Evolutionary conservation across 2,797 vertebrate genomes (phyloP).

Genomic region (Acanthurus lineatus): DNA sequence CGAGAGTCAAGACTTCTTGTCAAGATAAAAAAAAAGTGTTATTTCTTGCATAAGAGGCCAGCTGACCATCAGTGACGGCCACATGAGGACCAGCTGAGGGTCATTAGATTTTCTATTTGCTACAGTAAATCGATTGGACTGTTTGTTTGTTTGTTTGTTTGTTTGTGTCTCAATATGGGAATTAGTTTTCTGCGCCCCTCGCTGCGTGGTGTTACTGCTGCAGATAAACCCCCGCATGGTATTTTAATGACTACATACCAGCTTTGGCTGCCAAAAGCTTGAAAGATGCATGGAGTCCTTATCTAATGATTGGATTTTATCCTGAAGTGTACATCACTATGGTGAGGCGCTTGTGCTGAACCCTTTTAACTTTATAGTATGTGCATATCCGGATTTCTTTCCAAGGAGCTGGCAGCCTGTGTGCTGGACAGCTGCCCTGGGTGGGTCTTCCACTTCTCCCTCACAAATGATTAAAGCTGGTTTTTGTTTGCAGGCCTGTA

Average conservation of each 20-base stretch:
- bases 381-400: conserved; percentile 61
- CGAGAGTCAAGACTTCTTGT: not conserved
- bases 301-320: not conserved
- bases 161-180: not conserved
- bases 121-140: conserved; percentile 41
- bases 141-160: not conserved
- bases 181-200: not conserved
- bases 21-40: conserved; percentile 6
- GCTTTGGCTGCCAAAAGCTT: not conserved
- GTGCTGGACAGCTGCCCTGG: conserved; percentile 73
- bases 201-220: not conserved
- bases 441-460: conserved; percentile 67
- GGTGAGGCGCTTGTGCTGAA: not conserved
- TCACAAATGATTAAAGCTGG: conserved; percentile 65
- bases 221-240: conserved; percentile 23
- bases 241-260: conserved; percentile 34
- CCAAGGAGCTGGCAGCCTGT: conserved; percentile 49
- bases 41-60: conserved; percentile 65
- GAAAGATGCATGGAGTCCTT: not conserved
- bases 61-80: conserved; percentile 79
- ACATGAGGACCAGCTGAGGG: conserved; percentile 92
- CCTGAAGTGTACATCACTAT: not conserved
- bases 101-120: conserved; percentile 74
- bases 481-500: conserved; percentile 52
- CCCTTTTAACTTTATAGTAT: conserved; percentile 47